These are phyloP conservation scores for Takifugu bimaculatus DNA, from an alignment of 2,113 vertebrate genomes.

Conservation along the genomic window DNA sequence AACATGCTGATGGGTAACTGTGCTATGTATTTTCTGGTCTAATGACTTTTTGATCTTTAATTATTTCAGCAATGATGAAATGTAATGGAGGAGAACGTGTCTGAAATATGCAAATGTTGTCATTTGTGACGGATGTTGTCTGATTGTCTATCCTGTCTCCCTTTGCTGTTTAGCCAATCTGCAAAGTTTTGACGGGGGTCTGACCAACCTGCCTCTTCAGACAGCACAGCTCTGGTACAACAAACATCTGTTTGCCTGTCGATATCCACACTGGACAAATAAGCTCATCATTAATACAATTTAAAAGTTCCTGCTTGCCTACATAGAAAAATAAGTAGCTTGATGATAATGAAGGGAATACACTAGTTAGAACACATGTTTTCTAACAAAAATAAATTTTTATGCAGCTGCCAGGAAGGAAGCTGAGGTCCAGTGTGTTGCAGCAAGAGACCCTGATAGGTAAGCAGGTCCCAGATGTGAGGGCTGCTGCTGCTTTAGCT, in stretches of 20 bases:
- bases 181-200: constrained; percentile 80
- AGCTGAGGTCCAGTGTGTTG: constrained; percentile 82
- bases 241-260: too few species aligned
- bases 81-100: not conserved
- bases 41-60: too few species aligned
- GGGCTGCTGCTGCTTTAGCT: not conserved
- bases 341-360: too few species aligned
- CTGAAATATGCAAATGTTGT: not conserved
- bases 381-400: constrained; percentile 3
- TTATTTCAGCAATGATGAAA: too few species aligned
- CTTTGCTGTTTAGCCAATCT: constrained; percentile 65
- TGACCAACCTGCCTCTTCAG: constrained; percentile 66
- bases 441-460: constrained; percentile 73
- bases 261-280: constrained; percentile 65
- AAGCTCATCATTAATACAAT: constrained; percentile 31
- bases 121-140: not conserved
- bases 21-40: too few species aligned
- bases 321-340: too few species aligned
- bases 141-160: not conserved
- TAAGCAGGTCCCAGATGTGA: constrained; percentile 40
- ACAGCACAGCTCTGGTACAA: constrained; percentile 40
- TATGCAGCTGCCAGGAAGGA: constrained; percentile 78
- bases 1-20: too few species aligned
- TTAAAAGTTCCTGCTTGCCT: too few species aligned
- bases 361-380: too few species aligned